Evolutionary conservation across 1,140 invertebrate species (phyloP), one percentile per base, ranked within the genome.

Genomic region (Platyura marginata): DNA sequence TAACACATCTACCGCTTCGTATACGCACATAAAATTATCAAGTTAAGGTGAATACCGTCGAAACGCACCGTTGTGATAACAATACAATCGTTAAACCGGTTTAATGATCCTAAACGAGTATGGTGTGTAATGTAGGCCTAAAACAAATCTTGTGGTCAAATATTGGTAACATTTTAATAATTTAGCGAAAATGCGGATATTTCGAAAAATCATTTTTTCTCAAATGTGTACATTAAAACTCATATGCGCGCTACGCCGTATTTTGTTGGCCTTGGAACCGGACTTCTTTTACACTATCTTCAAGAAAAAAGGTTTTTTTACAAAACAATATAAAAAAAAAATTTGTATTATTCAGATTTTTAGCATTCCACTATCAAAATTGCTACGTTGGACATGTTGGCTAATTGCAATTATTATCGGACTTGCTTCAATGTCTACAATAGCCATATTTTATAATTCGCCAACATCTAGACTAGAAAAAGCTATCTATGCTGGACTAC

Each of bases 241-340:
- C 77, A 81, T 49, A 77, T 77, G 70, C 68, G 76, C 52, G 73
- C 77, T 38, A 70, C 62, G 38, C 65, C 72, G 0, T 81, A 81
- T 48, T 71, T 70, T 46, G 64, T 77, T 51, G 77, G 77, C 34
- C 49, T 81, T 36, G 44, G 73, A 21, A 70, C 68, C 46, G 77
- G 74, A 20, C 77, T 74, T 47, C 51, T 77, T n/a, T 62, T 74
- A 11, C 68, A 77, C 52, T 60, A 65, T 42, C 64, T 79, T 36
- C 72, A 79, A 54, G 62, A 59, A 37, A 60, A 67, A 43, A 63
- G 71, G 63, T 72, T n/a, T n/a, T n/a, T n/a, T n/a, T n/a, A n/a
- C n/a, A n/a, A n/a, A n/a, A n/a, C n/a, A n/a, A n/a, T n/a, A n/a
- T n/a, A n/a, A n/a, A n/a, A n/a, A n/a, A n/a, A n/a, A n/a, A n/a